Evolutionary conservation across 2,888 invertebrate genomes (phyloP).

Genomic region (Polydesmus complanatus): DNA sequence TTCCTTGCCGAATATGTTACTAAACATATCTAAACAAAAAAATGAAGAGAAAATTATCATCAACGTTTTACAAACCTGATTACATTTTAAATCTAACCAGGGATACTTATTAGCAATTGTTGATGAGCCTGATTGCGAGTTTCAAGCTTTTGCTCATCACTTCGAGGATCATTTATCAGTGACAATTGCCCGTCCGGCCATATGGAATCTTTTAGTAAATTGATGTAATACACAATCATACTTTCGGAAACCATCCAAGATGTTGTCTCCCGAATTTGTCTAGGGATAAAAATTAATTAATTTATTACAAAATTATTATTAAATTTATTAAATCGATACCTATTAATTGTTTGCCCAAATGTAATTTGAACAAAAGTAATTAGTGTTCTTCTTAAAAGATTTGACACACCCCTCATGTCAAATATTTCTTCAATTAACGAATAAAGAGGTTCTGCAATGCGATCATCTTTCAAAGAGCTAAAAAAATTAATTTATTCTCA

Average conservation of each 20-base stretch:
- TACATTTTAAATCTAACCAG: constrained; percentile 26
- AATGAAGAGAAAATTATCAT: constrained; percentile 50
- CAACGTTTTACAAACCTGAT: background rate
- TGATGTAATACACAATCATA: constrained; percentile 77
- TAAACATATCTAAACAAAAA: constrained; percentile 53
- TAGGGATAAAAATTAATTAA: constrained; percentile 25
- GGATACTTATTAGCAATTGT: constrained; percentile 31
- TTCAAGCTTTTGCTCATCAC: constrained; percentile 45
- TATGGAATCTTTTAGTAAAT: constrained; percentile 67
- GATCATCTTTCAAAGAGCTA: constrained; percentile 43
- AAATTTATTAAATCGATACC: constrained; percentile 25
- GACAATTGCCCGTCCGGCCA: constrained; percentile 64
- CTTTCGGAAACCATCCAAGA: constrained; percentile 77
- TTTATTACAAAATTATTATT: constrained; percentile 7
- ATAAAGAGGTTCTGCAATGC: constrained; percentile 82
- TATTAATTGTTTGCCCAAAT: constrained; percentile 79
- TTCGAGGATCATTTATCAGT: constrained; percentile 39
- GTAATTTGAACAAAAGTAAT: constrained; percentile 84
- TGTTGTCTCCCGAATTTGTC: constrained; percentile 75
- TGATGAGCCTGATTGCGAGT: constrained; percentile 31
- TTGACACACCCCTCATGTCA: constrained; percentile 75
- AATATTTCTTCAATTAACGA: constrained; percentile 74
- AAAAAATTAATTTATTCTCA: constrained; percentile 4
- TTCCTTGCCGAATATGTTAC: constrained; percentile 69
- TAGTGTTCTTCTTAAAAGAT: constrained; percentile 70